Evolutionary conservation across 2,888 invertebrate species (phyloP).

Genomic region (Amblyjoppa proteus): DNA sequence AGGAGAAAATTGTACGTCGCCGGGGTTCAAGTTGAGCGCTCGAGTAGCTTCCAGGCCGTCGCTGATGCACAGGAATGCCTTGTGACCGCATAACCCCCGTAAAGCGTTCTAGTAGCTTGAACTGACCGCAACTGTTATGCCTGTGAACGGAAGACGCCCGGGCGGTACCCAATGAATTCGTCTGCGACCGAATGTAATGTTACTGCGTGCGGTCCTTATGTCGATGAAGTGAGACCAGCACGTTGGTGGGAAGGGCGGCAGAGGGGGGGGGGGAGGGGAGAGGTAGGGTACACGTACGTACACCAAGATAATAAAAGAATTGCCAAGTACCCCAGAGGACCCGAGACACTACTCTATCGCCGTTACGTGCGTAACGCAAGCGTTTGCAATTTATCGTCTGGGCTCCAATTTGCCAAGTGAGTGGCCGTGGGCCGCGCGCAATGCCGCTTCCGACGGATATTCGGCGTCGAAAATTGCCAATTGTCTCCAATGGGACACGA

Average conservation of each 20-base stretch:
- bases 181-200: slow-evolving; percentile 82
- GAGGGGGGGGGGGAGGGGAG: too few species aligned
- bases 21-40: background rate
- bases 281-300: slow-evolving; percentile 16
- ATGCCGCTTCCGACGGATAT: slow-evolving; percentile 73
- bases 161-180: slow-evolving; percentile 81
- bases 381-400: slow-evolving; percentile 83
- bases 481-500: slow-evolving; percentile 83
- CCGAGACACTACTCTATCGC: slow-evolving; percentile 3
- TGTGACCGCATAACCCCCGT: slow-evolving; percentile 31
- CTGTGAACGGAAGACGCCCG: slow-evolving; percentile 83
- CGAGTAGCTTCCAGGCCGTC: background rate
- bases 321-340: slow-evolving; percentile 50
- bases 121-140: slow-evolving; percentile 80
- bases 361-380: slow-evolving; percentile 56
- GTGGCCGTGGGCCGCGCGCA: slow-evolving; percentile 74
- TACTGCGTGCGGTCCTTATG: slow-evolving; percentile 82
- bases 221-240: slow-evolving; percentile 69
- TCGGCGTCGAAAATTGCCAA: slow-evolving; percentile 83
- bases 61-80: slow-evolving; percentile 30
- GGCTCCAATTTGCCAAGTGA: slow-evolving; percentile 81
- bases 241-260: background rate
- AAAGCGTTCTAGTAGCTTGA: slow-evolving; percentile 69
- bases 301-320: slow-evolving; percentile 16
- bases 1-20: background rate